A percentile compares a stretch with the other conserved stretches of the same genome.
phyloP scores from a whole-genome alignment of 2,888 invertebrate species.

The Cepaea hortensis region DNA sequence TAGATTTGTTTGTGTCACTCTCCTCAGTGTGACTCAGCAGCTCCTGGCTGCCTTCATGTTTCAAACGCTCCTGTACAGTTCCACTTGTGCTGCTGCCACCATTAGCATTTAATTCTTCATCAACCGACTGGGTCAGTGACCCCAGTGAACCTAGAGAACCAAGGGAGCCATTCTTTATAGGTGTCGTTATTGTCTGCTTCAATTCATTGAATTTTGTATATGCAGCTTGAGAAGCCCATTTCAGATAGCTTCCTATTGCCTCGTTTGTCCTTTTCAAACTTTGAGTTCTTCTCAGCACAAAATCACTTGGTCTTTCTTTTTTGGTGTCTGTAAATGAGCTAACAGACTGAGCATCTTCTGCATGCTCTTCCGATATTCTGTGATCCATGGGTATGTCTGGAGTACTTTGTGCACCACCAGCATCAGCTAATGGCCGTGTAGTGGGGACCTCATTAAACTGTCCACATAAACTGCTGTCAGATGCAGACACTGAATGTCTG shows the following conservation, averaged over 20 bases:
- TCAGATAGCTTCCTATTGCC: slow-evolving; percentile 66
- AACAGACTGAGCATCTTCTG: slow-evolving; percentile 54
- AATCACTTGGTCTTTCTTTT: slow-evolving; percentile 51
- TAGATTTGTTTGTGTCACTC: slow-evolving; percentile 49
- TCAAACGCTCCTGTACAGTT: slow-evolving; percentile 48
- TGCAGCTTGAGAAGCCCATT: slow-evolving; percentile 66
- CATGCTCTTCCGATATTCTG: slow-evolving; percentile 32
- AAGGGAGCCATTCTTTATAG: slow-evolving; percentile 61
- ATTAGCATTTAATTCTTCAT: slow-evolving; percentile 58
- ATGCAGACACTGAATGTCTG: slow-evolving; percentile 39
- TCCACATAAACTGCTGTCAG: slow-evolving; percentile 37
- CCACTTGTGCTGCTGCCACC: slow-evolving; percentile 54
- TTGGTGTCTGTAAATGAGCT: slow-evolving; percentile 57
- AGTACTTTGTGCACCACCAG: slow-evolving; percentile 64
- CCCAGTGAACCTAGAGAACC: slow-evolving; percentile 56
- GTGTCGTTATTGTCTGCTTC: slow-evolving; percentile 71
- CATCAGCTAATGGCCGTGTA: slow-evolving; percentile 58
- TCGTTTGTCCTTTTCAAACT: slow-evolving; percentile 62
- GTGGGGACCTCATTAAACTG: slow-evolving; percentile 17
- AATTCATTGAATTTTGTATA: slow-evolving; percentile 70
- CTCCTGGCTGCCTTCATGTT: slow-evolving; percentile 56
- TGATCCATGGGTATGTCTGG: slow-evolving; percentile 55
- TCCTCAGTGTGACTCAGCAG: slow-evolving; percentile 52
- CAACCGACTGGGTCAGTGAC: slow-evolving; percentile 61
- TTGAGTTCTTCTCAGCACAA: slow-evolving; percentile 53